Evolutionary conservation across 1,140 invertebrate species (phyloP).

Genomic region (Megathymus violae): DNA sequence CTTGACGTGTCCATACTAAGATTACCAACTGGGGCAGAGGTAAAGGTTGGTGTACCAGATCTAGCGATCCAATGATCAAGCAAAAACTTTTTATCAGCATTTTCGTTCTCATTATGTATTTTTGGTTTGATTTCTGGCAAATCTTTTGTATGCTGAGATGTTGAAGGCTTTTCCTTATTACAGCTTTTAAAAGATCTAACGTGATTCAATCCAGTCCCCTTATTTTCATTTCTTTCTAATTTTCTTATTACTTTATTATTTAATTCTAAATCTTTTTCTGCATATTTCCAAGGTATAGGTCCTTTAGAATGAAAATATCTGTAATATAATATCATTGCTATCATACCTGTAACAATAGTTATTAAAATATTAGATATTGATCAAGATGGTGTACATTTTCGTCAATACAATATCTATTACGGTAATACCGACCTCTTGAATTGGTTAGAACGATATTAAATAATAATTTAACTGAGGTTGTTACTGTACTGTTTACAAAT

Average conservation of each 20-base stretch:
- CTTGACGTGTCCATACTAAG: conserved; percentile 72
- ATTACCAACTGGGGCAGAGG: conserved; percentile 72
- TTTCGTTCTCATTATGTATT: conserved; percentile 63
- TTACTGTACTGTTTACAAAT: no score
- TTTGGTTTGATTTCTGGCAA: conserved; percentile 41
- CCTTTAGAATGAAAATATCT: conserved; percentile 86
- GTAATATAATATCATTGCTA: conserved; percentile 87
- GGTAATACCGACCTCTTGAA: no score
- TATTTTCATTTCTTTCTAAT: conserved; percentile 45
- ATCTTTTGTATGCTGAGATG: conserved; percentile 1
- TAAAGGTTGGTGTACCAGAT: conserved; percentile 78
- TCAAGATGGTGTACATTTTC: no score
- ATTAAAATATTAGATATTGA: conserved; percentile 1
- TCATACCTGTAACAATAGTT: conserved; percentile 76
- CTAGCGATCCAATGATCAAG: conserved; percentile 82
- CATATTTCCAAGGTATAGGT: conserved; percentile 72
- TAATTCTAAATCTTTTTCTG: conserved; percentile 65
- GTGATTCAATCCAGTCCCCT: conserved; percentile 47
- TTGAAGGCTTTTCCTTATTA: conserved; percentile 45
- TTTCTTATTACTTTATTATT: conserved; percentile 65
- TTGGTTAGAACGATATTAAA: no score
- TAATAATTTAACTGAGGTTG: no score
- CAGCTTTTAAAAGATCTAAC: conserved; percentile 68
- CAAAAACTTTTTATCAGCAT: conserved; percentile 81
- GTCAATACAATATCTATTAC: no score